phyloP scores from a whole-genome alignment of 2,888 invertebrate species.

The Malachius bipustulatus region DNA sequence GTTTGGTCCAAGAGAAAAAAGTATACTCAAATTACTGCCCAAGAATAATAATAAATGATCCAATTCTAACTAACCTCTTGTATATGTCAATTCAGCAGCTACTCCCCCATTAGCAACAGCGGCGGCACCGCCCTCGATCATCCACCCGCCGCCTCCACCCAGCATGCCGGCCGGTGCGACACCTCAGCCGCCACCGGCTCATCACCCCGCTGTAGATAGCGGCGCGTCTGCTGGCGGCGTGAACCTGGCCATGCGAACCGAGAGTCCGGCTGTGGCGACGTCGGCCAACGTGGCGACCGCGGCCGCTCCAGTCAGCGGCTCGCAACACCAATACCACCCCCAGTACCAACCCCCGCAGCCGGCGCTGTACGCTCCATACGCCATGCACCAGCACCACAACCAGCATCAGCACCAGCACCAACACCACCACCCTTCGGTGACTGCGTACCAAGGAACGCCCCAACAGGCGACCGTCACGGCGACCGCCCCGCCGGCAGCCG shows the following conservation, averaged over 20 bases:
- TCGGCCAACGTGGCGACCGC: constrained; percentile 37
- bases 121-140: constrained; percentile 23
- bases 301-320: constrained; percentile 42
- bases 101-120: constrained; percentile 19
- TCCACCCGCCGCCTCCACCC: constrained; percentile 22
- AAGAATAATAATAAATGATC: too few relatives aligned
- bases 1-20: too few relatives aligned
- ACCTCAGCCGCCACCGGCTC: constrained; percentile 44
- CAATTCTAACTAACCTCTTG: too few relatives aligned
- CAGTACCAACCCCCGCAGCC: constrained; percentile 45
- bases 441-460: constrained; percentile 38
- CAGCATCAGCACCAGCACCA: constrained; percentile 14
- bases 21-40: too few relatives aligned
- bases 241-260: constrained; percentile 36
- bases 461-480: constrained; percentile 43
- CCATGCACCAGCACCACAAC: constrained; percentile 58
- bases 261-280: constrained; percentile 45
- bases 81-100: too few relatives aligned
- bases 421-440: constrained; percentile 27
- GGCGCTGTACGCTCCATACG: constrained; percentile 71
- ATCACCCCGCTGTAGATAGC: constrained; percentile 31
- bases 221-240: constrained; percentile 24
- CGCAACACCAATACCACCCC: constrained; percentile 34
- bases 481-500: constrained; percentile 24
- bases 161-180: constrained; percentile 34